phyloP scores from a whole-genome alignment of 2,797 vertebrate species.

The Falco columbarius region DNA sequence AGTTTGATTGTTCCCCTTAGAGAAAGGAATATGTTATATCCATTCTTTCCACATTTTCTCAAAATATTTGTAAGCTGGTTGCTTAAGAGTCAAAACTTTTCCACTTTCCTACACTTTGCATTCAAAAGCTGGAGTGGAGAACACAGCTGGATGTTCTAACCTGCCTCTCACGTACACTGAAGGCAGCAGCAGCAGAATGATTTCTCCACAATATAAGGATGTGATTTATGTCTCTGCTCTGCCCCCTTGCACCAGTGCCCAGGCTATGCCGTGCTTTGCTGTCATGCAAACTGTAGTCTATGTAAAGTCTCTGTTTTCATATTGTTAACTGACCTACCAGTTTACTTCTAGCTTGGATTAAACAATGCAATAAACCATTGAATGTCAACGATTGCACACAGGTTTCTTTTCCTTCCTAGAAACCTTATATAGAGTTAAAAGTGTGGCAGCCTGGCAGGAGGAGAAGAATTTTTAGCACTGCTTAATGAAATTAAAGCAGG shows the following conservation, averaged over 20 bases:
- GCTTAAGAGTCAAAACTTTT: not conserved
- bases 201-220: not conserved
- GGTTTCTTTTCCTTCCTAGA: not conserved
- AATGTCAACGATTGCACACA: not conserved
- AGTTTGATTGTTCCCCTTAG: not conserved
- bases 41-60: not conserved
- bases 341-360: not conserved
- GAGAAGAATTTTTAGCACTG: not conserved
- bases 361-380: not conserved
- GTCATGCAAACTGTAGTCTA: not conserved
- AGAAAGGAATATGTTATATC: not conserved
- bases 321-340: not conserved
- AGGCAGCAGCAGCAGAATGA: not conserved
- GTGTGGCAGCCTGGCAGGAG: not conserved
- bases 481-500: slow-evolving; percentile 7
- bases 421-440: not conserved
- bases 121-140: not conserved
- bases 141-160: not conserved
- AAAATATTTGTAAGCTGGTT: not conserved
- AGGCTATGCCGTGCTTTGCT: not conserved
- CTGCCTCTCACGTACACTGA: not conserved
- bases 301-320: not conserved
- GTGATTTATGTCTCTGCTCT: not conserved
- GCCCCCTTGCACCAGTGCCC: not conserved
- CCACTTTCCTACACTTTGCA: not conserved